Percentiles rank a stretch among this genome's conserved stretches.
Conservation (phyloP, 2,113 vertebrate species). For the Ancistrus triradiatus region DNA sequence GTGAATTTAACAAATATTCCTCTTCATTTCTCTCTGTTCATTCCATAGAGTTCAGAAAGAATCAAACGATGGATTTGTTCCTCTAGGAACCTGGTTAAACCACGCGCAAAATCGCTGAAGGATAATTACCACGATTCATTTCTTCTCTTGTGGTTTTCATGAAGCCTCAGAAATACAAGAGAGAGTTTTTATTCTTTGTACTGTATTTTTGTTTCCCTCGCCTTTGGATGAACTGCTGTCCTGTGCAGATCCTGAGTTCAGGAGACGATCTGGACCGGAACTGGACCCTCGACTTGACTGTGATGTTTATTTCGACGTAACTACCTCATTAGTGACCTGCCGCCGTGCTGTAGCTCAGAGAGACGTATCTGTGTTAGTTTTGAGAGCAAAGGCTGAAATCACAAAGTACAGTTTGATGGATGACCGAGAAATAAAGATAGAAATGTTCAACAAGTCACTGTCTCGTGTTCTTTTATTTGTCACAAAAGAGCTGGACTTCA, state of each 20-base stretch:
- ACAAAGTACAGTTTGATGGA: slow-evolving; percentile 28
- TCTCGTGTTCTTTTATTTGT: slow-evolving; percentile 3
- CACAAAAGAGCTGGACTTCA: not conserved
- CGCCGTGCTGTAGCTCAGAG: slow-evolving; percentile 33
- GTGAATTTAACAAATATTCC: slow-evolving; percentile 1
- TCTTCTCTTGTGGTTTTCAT: not conserved
- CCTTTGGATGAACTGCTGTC: too few species aligned
- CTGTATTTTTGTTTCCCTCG: slow-evolving; percentile 2
- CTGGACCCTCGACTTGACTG: slow-evolving; percentile 21
- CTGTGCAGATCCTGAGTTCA: not conserved
- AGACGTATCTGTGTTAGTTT: slow-evolving; percentile 22
- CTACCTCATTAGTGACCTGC: slow-evolving; percentile 42
- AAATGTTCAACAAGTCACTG: slow-evolving; percentile 23
- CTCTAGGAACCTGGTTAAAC: too few species aligned
- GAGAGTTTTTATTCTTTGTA: not conserved
- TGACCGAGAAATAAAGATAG: slow-evolving; percentile 48
- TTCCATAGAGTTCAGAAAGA: slow-evolving; percentile 20
- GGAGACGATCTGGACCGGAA: slow-evolving; percentile 6
- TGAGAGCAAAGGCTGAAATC: slow-evolving; percentile 19
- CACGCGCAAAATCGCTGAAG: too few species aligned
- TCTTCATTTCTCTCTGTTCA: slow-evolving; percentile 33
- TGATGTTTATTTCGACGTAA: slow-evolving; percentile 41
- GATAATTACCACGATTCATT: too few species aligned
- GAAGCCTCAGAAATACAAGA: not conserved
- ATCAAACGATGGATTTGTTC: not conserved